Conservation (phyloP, 2,888 invertebrate species). For the Lepeophtheirus nordmannii region DNA sequence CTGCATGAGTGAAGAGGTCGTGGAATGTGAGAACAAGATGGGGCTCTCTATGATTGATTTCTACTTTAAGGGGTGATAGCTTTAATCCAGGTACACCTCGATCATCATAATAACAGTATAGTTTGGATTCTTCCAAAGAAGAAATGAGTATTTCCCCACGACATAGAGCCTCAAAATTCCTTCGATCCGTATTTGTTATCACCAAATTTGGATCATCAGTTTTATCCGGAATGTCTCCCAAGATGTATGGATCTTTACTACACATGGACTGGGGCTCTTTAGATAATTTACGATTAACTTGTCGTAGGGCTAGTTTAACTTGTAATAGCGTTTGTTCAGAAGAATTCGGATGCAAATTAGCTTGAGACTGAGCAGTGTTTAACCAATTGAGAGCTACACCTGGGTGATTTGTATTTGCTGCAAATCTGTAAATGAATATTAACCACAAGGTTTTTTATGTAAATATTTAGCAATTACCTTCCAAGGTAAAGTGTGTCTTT, state of each 20-base stretch:
- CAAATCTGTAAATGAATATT: neutral
- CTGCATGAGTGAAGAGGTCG: constrained; percentile 30
- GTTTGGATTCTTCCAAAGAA: constrained; percentile 26
- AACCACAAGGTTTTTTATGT: neutral
- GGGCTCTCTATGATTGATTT: constrained; percentile 30
- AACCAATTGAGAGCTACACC: neutral
- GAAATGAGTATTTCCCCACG: constrained; percentile 32
- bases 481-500: constrained; percentile 19
- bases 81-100: constrained; percentile 28
- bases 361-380: neutral
- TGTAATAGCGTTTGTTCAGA: neutral
- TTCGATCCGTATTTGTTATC: constrained; percentile 28
- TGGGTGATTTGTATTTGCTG: neutral
- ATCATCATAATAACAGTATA: constrained; percentile 31
- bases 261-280: neutral
- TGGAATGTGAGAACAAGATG: constrained; percentile 30
- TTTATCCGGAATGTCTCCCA: constrained; percentile 5
- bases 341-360: neutral
- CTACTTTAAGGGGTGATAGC: constrained; percentile 31
- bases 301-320: constrained; percentile 1
- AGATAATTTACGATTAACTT: constrained; percentile 13
- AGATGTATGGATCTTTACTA: neutral
- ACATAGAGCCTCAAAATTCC: constrained; percentile 33
- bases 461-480: neutral
- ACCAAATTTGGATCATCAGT: constrained; percentile 13